Evolutionary conservation across 1,140 invertebrate species (phyloP).

Genomic region (Drosophila ananassae): DNA sequence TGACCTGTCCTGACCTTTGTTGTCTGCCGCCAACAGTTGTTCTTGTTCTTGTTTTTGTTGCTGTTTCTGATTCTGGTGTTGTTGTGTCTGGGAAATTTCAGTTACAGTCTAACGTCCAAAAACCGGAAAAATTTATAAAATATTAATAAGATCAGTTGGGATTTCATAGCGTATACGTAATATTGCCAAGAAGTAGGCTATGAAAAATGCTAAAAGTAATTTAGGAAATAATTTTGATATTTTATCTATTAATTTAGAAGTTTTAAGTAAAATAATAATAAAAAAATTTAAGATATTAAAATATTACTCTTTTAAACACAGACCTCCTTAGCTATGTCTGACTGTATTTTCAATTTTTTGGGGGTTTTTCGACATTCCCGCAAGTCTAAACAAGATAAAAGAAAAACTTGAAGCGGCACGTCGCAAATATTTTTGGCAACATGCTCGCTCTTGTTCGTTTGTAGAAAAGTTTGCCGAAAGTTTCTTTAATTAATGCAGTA

Average conservation of each 20-base stretch:
- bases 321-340: background rate
- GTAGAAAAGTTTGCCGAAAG: slow-evolving; percentile 33
- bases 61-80: slow-evolving; percentile 33
- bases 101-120: slow-evolving; percentile 25
- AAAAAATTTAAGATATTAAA: too few relatives aligned
- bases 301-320: too few relatives aligned
- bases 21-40: slow-evolving; percentile 73
- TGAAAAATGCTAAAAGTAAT: too few relatives aligned
- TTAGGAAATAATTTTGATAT: too few relatives aligned
- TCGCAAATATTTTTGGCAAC: slow-evolving; percentile 48
- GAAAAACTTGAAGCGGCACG: slow-evolving; percentile 57
- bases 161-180: background rate
- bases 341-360: slow-evolving; percentile 17
- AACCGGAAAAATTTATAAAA: background rate
- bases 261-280: too few relatives aligned
- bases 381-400: slow-evolving; percentile 40
- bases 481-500: slow-evolving; percentile 71
- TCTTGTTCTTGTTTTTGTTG: slow-evolving; percentile 34
- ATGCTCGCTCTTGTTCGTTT: slow-evolving; percentile 23
- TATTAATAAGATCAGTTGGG: background rate
- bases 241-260: too few relatives aligned
- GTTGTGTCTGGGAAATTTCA: slow-evolving; percentile 68
- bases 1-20: slow-evolving; percentile 84
- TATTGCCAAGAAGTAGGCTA: background rate
- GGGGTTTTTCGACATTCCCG: slow-evolving; percentile 13